Percentiles rank a stretch among this genome's conserved stretches.
These are phyloP conservation scores for Eupeodes luniger DNA, from an alignment of 2,888 invertebrate genomes.

Conservation along the genomic window DNA sequence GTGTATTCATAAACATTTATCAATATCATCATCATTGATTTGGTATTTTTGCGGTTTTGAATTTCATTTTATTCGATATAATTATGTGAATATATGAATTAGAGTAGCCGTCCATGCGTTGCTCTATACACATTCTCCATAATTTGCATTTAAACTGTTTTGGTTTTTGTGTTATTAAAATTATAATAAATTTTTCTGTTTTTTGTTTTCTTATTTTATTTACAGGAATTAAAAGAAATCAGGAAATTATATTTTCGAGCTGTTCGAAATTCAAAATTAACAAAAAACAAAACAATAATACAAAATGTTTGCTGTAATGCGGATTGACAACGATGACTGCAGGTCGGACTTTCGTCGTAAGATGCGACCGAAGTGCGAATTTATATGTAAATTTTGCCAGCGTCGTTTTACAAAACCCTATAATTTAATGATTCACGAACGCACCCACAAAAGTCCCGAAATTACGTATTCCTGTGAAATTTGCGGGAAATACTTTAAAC, in stretches of 20 bases:
- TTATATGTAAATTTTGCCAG: slow-evolving; percentile 99
- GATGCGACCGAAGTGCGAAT: slow-evolving; percentile 97
- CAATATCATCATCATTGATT: slow-evolving; percentile 48
- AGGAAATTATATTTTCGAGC: slow-evolving; percentile 7
- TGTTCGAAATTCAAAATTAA: slow-evolving; percentile 55
- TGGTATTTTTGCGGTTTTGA: slow-evolving; percentile 29
- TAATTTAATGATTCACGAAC: slow-evolving; percentile 99
- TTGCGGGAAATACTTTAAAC: slow-evolving; percentile 98
- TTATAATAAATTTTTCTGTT: neutral
- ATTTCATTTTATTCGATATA: slow-evolving; percentile 52
- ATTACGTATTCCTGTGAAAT: slow-evolving; percentile 98
- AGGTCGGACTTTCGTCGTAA: slow-evolving; percentile 93
- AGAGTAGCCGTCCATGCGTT: neutral
- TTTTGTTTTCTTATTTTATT: slow-evolving; percentile 2
- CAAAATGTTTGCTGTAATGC: slow-evolving; percentile 95
- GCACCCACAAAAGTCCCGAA: slow-evolving; percentile 98
- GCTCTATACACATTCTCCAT: neutral
- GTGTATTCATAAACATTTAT: slow-evolving; percentile 15
- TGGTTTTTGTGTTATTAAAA: neutral
- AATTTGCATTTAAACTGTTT: neutral
- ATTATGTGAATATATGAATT: slow-evolving; percentile 11
- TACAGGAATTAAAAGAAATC: slow-evolving; percentile 37
- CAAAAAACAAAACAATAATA: slow-evolving; percentile 63
- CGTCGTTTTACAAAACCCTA: slow-evolving; percentile 99
- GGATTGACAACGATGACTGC: slow-evolving; percentile 94